phyloP scores from a whole-genome alignment of 2,888 invertebrate species.

The Nemoura dubitans region DNA sequence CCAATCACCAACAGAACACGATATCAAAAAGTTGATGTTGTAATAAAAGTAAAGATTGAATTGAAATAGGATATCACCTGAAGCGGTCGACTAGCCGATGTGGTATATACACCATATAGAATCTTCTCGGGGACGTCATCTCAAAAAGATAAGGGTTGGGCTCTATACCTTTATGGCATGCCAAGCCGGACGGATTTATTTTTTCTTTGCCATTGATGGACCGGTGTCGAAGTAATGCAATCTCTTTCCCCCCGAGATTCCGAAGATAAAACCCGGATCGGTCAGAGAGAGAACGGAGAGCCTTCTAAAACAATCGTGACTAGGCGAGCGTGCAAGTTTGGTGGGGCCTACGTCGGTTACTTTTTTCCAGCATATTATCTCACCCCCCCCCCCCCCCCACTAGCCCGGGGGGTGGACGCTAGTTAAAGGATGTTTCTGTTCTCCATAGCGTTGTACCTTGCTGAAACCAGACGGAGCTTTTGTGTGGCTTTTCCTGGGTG shows the following conservation, averaged over 20 bases:
- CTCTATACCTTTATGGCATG: not conserved
- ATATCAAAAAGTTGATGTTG: not conserved
- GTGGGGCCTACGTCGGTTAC: too few species aligned
- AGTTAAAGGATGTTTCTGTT: too few species aligned
- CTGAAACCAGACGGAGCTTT: too few species aligned
- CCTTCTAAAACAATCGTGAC: too few species aligned
- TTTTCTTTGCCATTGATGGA: not conserved
- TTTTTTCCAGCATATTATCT: too few species aligned
- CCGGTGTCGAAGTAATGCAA: not conserved
- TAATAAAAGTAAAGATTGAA: conserved; percentile 4
- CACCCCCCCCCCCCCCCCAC: too few species aligned
- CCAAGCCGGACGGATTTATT: not conserved
- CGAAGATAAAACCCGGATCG: too few species aligned
- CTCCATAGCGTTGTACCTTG: too few species aligned
- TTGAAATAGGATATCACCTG: not conserved
- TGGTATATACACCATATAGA: not conserved
- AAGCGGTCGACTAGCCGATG: not conserved
- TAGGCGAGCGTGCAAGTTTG: too few species aligned
- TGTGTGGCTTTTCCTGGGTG: too few species aligned
- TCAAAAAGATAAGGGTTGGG: not conserved
- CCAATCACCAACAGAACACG: not conserved
- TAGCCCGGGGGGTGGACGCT: too few species aligned
- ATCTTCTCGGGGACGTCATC: not conserved
- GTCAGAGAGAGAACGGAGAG: too few species aligned
- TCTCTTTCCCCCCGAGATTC: not conserved